phyloP scores from a whole-genome alignment of 1,140 invertebrate species.

The Pachyrhynchus sulphureomaculatus region DNA sequence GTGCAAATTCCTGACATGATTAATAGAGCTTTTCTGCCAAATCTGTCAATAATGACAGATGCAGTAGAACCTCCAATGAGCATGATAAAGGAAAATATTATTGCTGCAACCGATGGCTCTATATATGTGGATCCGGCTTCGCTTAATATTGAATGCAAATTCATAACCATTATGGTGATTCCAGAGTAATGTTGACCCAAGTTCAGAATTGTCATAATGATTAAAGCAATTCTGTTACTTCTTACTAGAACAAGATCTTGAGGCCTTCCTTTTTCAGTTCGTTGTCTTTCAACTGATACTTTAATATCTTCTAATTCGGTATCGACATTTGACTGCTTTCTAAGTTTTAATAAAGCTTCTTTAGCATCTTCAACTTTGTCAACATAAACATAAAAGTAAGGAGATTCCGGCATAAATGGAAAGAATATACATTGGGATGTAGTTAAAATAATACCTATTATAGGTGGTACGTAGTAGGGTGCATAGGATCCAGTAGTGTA shows the following conservation, averaged over 20 bases:
- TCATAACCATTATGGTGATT: no score
- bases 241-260: no score
- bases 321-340: slow-evolving; percentile 40
- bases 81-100: slow-evolving; percentile 51
- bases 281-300: no score
- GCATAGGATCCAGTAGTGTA: slow-evolving; percentile 40
- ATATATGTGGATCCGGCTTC: slow-evolving; percentile 57
- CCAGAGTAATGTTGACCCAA: no score
- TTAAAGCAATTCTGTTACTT: no score
- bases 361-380: no score
- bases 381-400: no score
- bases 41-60: slow-evolving; percentile 48
- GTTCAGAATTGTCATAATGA: no score
- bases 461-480: slow-evolving; percentile 32
- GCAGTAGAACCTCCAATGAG: slow-evolving; percentile 40
- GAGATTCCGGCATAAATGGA: neutral
- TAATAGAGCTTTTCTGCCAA: slow-evolving; percentile 53
- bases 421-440: neutral
- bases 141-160: slow-evolving; percentile 55
- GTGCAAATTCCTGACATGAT: slow-evolving; percentile 38
- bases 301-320: no score
- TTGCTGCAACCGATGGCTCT: slow-evolving; percentile 51
- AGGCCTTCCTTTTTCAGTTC: no score
- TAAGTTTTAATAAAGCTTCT: no score
- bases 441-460: slow-evolving; percentile 40